Conservation (phyloP, 2,797 vertebrate species). For the Mus caroli region DNA sequence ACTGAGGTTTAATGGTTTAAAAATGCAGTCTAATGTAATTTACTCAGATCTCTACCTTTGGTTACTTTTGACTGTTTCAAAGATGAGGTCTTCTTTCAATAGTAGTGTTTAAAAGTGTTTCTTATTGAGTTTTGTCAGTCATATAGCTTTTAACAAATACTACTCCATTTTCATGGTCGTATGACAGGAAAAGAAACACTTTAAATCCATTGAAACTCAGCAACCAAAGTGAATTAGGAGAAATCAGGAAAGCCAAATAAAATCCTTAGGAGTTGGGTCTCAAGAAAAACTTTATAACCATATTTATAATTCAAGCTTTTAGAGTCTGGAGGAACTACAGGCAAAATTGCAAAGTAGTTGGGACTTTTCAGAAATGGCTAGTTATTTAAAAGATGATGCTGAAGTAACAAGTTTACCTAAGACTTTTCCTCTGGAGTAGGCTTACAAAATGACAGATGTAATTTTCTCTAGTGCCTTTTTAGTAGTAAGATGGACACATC, state of each 20-base stretch:
- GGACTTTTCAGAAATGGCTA: slow-evolving; percentile 62
- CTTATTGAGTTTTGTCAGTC: slow-evolving; percentile 79
- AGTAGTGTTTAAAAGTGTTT: slow-evolving; percentile 80
- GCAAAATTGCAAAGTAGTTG: slow-evolving; percentile 54
- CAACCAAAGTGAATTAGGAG: slow-evolving; percentile 85
- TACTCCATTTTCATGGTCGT: slow-evolving; percentile 79
- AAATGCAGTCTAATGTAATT: slow-evolving; percentile 82
- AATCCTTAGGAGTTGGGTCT: slow-evolving; percentile 84
- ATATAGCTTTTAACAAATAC: slow-evolving; percentile 71
- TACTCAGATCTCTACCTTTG: slow-evolving; percentile 76
- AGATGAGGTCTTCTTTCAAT: slow-evolving; percentile 38
- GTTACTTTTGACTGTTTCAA: slow-evolving; percentile 55
- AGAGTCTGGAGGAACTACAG: slow-evolving; percentile 27
- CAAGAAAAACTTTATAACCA: slow-evolving; percentile 83
- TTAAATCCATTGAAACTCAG: slow-evolving; percentile 82
- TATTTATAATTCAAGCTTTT: slow-evolving; percentile 82
- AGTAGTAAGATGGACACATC: slow-evolving; percentile 32
- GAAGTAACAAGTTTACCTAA: slow-evolving; percentile 12
- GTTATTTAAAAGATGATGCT: slow-evolving; percentile 47
- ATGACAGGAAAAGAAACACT: slow-evolving; percentile 84
- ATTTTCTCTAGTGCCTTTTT: slow-evolving; percentile 58
- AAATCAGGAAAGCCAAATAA: slow-evolving; percentile 86
- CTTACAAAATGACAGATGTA: slow-evolving; percentile 44
- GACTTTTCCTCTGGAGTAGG: slow-evolving; percentile 37
- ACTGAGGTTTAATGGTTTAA: slow-evolving; percentile 82